Conservation (phyloP, 2,888 invertebrate species). For the Latrodectus hesperus region DNA sequence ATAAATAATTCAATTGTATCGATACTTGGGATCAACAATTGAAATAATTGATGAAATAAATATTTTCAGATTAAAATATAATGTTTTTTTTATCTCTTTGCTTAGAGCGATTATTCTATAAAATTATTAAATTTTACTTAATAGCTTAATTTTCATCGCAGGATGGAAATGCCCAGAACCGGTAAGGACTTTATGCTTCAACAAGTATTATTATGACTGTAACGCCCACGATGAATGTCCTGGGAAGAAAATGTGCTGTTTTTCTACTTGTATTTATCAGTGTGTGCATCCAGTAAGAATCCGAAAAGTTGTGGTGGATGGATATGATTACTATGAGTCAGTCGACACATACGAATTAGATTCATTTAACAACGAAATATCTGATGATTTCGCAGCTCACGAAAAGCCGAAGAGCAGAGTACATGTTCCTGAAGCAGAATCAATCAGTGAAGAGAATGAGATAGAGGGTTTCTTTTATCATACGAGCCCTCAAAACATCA, state of each 20-base stretch:
- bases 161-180: constrained; percentile 32
- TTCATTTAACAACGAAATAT: not conserved
- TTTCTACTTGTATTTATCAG: constrained; percentile 28
- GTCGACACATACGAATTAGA: constrained; percentile 1
- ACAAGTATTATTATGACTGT: constrained; percentile 9
- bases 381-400: not conserved
- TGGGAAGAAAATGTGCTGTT: constrained; percentile 25
- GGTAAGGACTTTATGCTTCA: constrained; percentile 4
- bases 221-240: constrained; percentile 24
- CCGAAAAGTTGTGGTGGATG: not conserved
- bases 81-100: no score
- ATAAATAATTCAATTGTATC: no score
- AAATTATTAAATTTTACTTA: no score
- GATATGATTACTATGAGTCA: not conserved
- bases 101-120: no score
- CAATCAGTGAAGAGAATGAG: not conserved
- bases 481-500: no score
- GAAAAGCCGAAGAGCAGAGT: not conserved
- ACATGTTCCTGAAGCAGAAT: not conserved
- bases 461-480: no score
- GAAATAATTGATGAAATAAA: no score
- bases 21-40: no score
- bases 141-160: not conserved
- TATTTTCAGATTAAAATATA: no score
- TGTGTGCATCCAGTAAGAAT: constrained; percentile 9